Evolutionary conservation across 2,797 vertebrate genomes (phyloP), one percentile per base, ranked within the genome.

Genomic region (Parauchenoglanis punctatus): DNA sequence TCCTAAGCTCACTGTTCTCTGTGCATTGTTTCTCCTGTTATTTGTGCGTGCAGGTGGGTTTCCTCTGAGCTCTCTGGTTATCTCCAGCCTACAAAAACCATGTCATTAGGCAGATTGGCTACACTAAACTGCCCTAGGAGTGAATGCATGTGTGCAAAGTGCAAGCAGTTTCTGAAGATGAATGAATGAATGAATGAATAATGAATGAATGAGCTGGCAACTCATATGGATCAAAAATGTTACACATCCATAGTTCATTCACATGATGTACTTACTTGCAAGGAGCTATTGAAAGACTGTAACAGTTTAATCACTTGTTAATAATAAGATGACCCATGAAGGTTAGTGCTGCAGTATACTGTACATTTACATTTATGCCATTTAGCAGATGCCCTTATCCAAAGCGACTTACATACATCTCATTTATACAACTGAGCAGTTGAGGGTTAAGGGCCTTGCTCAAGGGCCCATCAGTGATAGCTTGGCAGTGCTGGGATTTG

Each of bases 231-330:
- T 23, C 1, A 56, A 65, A 85, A 83, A 83, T 28, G 10, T 52
- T 76, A 25, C 4, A 58, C 7, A 44, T 59, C 44, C 12, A 73
- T 20, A 68, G 28, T 84, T 18, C 52, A 80, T 88, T 85, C 63
- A 31, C 78, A 87, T 84, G 52, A 44, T 70, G 28, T 13, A 28
- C 18, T 67, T 35, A 4, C 46, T 25, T 76, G 8, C 20, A 82
- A 61, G 11, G 40, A 20, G 44, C 68, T 44, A 35, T 7, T 49
- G 52, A 44, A 78, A 84, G 35, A 18, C 40, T 28, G 11, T 17
- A 72, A 52, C 0, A 44, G 23, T n/a, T 58, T 46, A 44, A 46
- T 59, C 6, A 25, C 31, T 78, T 17, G 12, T 70, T 59, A 18
- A 85, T 28, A 75, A 28, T 1, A 46, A 67, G 63, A n/a, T 28